Base-by-base conservation (phyloP, 2,888 invertebrate species). In the Megastigmus dorsalis region DNA sequence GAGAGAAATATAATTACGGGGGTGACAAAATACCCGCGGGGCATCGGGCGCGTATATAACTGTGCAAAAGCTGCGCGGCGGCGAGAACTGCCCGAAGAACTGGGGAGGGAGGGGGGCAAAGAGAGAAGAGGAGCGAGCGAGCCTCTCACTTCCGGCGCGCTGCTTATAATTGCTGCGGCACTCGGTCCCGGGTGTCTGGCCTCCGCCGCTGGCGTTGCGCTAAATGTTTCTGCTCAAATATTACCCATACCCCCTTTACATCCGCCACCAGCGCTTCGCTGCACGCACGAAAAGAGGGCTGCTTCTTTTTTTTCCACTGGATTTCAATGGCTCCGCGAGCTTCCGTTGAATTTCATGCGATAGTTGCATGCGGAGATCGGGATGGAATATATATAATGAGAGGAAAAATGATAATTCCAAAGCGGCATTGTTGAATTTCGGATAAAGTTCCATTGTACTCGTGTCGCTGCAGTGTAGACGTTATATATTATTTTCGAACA, bases 141-240 rank as follows among this genome's bases (percentile, higher is more conserved):
- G 18, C 52, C 80, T 80, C 80, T 82, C 83, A 85, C 84, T 84
- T 85, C 83, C 84, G 82, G 81, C 80, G 81, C 80, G 83, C 79
- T 80, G 80, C 81, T 82, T 85, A 84, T 86, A 83, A 82, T 82
- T 84, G 81, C 81, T 82, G 80, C 74, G 77, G 80, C 82, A 83
- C 83, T 83, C 82, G 77, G 79, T 79, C 78, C 78, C 76, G 77
- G 78, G 76, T 73, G 79, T 77, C 77, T 72, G 59, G 73, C 70
- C 69, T 81, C n/a, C 67, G 84, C 83, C 81, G 77, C 80, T 70
- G 79, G 83, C 82, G 60, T 60, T 68, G 69, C 77, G 80, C 80
- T 84, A 83, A 84, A 84, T 81, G 82, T 80, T 82, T 81, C 79
- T 71, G 62, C 76, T 79, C 63, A 79, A 80, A 81, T 80, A 79